Evolutionary conservation across 2,888 invertebrate species (phyloP).

Genomic region (Dryobotodes eremita): DNA sequence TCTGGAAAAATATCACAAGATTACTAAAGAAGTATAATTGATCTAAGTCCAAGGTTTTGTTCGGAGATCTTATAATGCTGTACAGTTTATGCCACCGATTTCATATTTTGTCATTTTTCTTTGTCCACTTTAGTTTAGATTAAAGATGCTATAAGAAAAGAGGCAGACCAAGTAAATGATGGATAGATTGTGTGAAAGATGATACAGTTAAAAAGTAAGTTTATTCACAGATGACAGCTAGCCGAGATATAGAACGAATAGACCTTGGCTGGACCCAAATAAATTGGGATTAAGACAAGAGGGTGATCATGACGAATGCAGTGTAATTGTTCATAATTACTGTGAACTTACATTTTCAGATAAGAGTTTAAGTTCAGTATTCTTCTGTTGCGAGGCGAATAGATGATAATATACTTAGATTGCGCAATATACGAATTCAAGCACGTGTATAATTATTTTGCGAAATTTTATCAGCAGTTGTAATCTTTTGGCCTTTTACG

Average conservation of each 20-base stretch:
- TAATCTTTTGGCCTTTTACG: background rate
- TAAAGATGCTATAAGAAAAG: background rate
- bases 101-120: background rate
- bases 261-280: too few relatives aligned
- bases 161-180: background rate
- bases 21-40: background rate
- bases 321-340: background rate
- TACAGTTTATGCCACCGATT: background rate
- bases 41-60: too few relatives aligned
- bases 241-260: background rate
- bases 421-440: slow-evolving; percentile 5
- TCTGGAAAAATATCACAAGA: slow-evolving; percentile 88
- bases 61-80: background rate
- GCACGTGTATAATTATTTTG: background rate
- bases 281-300: background rate
- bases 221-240: background rate
- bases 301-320: background rate
- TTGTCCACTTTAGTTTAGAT: background rate
- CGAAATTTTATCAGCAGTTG: background rate
- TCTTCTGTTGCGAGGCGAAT: slow-evolving; percentile 10
- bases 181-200: background rate
- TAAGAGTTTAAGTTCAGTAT: slow-evolving; percentile 12
- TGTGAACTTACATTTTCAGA: slow-evolving; percentile 5
- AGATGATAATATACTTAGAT: background rate
- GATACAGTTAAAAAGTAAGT: background rate